phyloP scores from a whole-genome alignment of 1,140 invertebrate species.

The Neocloeon triangulifer region DNA sequence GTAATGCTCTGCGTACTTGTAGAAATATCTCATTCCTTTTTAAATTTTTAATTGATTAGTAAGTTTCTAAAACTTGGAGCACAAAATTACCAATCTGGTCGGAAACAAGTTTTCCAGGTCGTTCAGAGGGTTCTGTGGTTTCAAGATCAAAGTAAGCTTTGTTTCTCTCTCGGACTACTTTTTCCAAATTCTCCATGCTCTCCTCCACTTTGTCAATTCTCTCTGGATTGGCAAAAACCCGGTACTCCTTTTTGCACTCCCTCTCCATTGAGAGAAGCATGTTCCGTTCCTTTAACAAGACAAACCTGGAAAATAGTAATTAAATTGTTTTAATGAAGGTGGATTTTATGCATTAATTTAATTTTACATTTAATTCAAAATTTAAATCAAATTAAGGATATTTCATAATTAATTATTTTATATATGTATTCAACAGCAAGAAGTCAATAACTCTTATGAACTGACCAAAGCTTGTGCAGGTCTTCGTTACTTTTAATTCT shows the following conservation, averaged over 20 bases:
- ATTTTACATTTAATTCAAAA: neutral
- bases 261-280: constrained; percentile 95
- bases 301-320: constrained; percentile 34
- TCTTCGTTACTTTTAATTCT: constrained; percentile 89
- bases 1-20: constrained; percentile 22
- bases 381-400: constrained; percentile 1
- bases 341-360: constrained; percentile 3
- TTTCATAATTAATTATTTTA: constrained; percentile 4
- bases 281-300: constrained; percentile 88
- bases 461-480: constrained; percentile 91
- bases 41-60: too few relatives aligned
- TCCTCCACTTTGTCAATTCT: constrained; percentile 80
- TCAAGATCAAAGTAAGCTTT: constrained; percentile 74
- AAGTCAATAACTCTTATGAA: constrained; percentile 3
- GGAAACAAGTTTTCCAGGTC: constrained; percentile 29
- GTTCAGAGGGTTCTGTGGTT: constrained; percentile 64
- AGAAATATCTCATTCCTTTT: too few relatives aligned
- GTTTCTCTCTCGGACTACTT: constrained; percentile 80
- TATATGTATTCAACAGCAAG: constrained; percentile 2
- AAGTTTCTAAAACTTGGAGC: constrained; percentile 2
- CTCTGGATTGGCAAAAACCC: constrained; percentile 84
- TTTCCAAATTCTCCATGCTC: constrained; percentile 88
- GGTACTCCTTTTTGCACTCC: constrained; percentile 37
- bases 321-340: too few relatives aligned
- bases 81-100: constrained; percentile 31